These are phyloP conservation scores for Lethrus apterus DNA, from an alignment of 1,140 invertebrate genomes.

Conservation along the genomic window DNA sequence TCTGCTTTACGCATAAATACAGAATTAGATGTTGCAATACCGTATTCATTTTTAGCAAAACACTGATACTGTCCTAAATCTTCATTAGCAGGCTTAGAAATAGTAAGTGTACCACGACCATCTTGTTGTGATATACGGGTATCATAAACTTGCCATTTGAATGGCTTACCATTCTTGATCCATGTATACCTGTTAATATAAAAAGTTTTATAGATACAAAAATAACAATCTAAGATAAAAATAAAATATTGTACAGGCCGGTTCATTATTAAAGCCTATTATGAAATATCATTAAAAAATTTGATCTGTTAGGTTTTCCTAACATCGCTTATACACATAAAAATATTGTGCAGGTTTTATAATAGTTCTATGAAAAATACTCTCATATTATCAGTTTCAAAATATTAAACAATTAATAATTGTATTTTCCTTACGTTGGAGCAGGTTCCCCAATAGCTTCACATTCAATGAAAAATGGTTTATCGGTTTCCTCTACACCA, in stretches of 20 bases:
- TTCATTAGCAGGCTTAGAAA: conserved; percentile 80
- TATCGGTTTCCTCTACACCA: conserved; percentile 79
- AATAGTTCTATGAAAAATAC: too few relatives aligned
- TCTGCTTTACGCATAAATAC: conserved; percentile 93
- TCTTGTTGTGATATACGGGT: conserved; percentile 89
- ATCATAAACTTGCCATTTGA: conserved; percentile 84
- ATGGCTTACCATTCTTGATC: conserved; percentile 93
- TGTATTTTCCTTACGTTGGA: conserved; percentile 62
- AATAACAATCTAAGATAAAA: too few relatives aligned
- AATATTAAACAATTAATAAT: not conserved
- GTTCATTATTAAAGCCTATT: too few relatives aligned
- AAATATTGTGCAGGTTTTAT: too few relatives aligned
- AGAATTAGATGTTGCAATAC: conserved; percentile 87
- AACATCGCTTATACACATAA: too few relatives aligned
- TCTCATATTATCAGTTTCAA: too few relatives aligned
- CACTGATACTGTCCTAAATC: conserved; percentile 97
- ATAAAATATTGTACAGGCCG: too few relatives aligned
- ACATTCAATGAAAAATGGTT: conserved; percentile 91
- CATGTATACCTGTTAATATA: conserved; percentile 72
- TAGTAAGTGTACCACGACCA: conserved; percentile 83
- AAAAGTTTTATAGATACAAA: too few relatives aligned
- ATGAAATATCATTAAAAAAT: too few relatives aligned
- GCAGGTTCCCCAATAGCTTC: conserved; percentile 88
- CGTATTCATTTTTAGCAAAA: conserved; percentile 92
- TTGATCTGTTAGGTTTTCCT: too few relatives aligned